Evolutionary conservation across 2,888 invertebrate species (phyloP).

Genomic region (Lycia hirtaria): DNA sequence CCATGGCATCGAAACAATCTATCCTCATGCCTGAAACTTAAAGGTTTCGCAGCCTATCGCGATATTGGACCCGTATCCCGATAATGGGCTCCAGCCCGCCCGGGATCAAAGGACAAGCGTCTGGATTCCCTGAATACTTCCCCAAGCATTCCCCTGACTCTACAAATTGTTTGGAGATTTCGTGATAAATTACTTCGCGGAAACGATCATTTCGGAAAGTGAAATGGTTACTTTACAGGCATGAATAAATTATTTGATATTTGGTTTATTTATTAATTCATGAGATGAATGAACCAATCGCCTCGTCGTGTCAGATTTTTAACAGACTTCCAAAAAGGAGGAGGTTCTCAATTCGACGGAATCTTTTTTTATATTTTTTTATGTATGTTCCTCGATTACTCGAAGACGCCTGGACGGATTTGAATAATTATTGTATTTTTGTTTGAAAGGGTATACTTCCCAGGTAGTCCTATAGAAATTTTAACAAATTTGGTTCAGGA

Average conservation of each 20-base stretch:
- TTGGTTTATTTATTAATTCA: neutral
- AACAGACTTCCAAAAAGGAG: no score
- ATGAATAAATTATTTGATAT: conserved; percentile 6
- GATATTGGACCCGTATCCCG: conserved; percentile 39
- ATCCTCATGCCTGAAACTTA: conserved; percentile 32
- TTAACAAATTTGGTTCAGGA: no score
- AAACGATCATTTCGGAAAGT: conserved; percentile 14
- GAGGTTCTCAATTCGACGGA: no score
- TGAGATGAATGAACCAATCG: neutral
- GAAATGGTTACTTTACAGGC: conserved; percentile 9
- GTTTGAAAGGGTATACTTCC: no score
- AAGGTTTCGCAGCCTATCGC: conserved; percentile 36
- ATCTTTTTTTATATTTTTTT: no score
- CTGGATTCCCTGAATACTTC: conserved; percentile 39
- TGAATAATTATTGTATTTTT: no score
- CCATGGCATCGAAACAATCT: conserved; percentile 23
- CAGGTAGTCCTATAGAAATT: no score
- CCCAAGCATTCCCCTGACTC: conserved; percentile 33
- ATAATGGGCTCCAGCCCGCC: conserved; percentile 38
- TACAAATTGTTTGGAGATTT: conserved; percentile 26
- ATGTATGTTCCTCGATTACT: no score
- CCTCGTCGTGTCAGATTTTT: no score
- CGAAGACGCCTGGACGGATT: no score
- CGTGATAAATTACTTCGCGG: conserved; percentile 24
- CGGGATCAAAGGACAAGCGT: conserved; percentile 45